These are phyloP conservation scores for Cisticola juncidis DNA, from an alignment of 2,113 vertebrate genomes.

Conservation along the genomic window DNA sequence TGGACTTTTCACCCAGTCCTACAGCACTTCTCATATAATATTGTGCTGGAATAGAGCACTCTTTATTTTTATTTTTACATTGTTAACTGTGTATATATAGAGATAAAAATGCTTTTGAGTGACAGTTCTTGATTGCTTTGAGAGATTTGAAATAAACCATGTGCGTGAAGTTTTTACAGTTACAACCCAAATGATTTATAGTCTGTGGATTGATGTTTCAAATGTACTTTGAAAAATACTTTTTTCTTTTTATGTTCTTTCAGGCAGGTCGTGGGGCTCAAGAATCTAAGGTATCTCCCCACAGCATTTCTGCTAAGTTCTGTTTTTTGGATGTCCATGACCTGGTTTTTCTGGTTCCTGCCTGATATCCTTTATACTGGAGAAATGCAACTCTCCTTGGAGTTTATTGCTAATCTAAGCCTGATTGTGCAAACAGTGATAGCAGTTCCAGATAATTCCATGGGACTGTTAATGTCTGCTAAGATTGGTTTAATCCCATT, in stretches of 20 bases:
- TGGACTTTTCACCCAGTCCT: neutral
- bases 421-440: neutral
- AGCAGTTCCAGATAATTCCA: neutral
- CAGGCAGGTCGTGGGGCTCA: conserved; percentile 78
- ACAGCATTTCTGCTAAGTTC: conserved; percentile 84
- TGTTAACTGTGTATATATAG: accelerated
- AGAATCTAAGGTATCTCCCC: conserved; percentile 79
- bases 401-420: neutral
- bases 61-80: neutral
- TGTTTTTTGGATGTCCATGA: conserved; percentile 89
- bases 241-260: neutral
- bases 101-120: neutral
- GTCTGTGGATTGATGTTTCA: neutral
- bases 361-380: conserved; percentile 90
- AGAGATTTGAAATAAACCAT: neutral
- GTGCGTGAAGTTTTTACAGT: neutral
- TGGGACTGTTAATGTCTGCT: neutral
- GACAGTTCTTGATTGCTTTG: neutral
- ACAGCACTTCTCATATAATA: neutral
- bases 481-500: neutral
- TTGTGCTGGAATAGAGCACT: neutral
- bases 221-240: neutral
- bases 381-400: neutral
- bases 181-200: neutral
- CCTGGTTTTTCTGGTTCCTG: conserved; percentile 90